phyloP scores from a whole-genome alignment of 2,113 vertebrate genomes.

The Coryphaenoides rupestris region DNA sequence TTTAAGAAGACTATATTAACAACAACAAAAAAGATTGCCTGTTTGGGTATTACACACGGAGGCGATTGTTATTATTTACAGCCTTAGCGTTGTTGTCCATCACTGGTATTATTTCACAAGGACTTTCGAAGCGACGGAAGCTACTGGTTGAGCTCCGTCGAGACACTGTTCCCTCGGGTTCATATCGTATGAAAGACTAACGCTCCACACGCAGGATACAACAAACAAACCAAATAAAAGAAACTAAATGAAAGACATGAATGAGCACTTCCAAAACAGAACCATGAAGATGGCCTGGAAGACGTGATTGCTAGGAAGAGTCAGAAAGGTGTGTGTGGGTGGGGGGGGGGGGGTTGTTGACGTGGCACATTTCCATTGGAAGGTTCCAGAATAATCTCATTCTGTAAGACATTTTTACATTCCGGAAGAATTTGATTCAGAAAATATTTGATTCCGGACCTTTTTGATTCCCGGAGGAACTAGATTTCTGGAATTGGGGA shows the following conservation, averaged over 20 bases:
- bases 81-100: slow-evolving; percentile 58
- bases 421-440: too few species aligned
- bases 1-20: slow-evolving; percentile 82
- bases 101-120: slow-evolving; percentile 34
- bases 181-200: slow-evolving; percentile 89
- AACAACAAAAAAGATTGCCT: slow-evolving; percentile 59
- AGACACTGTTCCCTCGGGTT: slow-evolving; percentile 84
- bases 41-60: slow-evolving; percentile 65
- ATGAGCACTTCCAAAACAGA: slow-evolving; percentile 31
- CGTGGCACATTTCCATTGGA: slow-evolving; percentile 74
- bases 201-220: slow-evolving; percentile 89
- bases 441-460: too few species aligned
- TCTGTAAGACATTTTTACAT: too few species aligned
- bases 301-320: slow-evolving; percentile 83
- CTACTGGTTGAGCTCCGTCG: slow-evolving; percentile 61
- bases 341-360: not conserved
- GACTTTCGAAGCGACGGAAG: slow-evolving; percentile 57
- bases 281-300: slow-evolving; percentile 82
- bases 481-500: slow-evolving; percentile 48
- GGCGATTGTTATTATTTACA: slow-evolving; percentile 82
- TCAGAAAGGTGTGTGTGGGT: not conserved
- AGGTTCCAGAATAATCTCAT: slow-evolving; percentile 57
- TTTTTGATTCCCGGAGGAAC: too few species aligned
- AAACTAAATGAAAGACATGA: slow-evolving; percentile 23
- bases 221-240: slow-evolving; percentile 70